phyloP scores from a whole-genome alignment of 2,797 vertebrate species.

The Pelochelys cantorii region DNA sequence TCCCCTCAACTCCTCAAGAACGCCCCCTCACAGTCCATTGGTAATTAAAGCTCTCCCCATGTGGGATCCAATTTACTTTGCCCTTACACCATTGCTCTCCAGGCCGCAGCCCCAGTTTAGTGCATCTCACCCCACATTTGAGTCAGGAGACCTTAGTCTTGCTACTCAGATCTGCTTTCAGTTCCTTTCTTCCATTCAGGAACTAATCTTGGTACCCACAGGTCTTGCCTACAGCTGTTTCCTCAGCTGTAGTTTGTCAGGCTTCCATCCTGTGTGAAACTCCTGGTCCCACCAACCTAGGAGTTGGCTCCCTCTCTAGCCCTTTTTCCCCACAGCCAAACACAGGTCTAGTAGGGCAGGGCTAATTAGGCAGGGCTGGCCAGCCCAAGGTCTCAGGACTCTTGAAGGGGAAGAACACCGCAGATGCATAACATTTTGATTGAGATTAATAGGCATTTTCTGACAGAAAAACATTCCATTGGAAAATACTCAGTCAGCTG shows the following conservation, averaged over 20 bases:
- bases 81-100: neutral
- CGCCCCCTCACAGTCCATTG: neutral
- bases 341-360: neutral
- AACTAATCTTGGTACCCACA: neutral
- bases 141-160: neutral
- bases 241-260: neutral
- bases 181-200: neutral
- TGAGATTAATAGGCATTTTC: rapidly evolving
- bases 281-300: neutral
- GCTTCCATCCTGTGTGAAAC: neutral
- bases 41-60: neutral
- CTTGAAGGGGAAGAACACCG: neutral
- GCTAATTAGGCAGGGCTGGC: neutral
- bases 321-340: neutral
- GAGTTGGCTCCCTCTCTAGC: neutral
- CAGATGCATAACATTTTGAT: neutral
- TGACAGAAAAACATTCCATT: rapidly evolving
- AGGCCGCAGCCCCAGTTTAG: neutral
- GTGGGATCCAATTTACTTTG: neutral
- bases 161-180: neutral
- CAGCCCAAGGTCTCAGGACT: neutral
- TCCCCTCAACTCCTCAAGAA: neutral
- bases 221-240: neutral
- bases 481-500: rapidly evolving
- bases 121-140: neutral